A percentile compares a stretch with the other conserved stretches of the same genome.
Conservation (phyloP, 64 coral and sea anemone genomes). For the Acropora yongei region DNA sequence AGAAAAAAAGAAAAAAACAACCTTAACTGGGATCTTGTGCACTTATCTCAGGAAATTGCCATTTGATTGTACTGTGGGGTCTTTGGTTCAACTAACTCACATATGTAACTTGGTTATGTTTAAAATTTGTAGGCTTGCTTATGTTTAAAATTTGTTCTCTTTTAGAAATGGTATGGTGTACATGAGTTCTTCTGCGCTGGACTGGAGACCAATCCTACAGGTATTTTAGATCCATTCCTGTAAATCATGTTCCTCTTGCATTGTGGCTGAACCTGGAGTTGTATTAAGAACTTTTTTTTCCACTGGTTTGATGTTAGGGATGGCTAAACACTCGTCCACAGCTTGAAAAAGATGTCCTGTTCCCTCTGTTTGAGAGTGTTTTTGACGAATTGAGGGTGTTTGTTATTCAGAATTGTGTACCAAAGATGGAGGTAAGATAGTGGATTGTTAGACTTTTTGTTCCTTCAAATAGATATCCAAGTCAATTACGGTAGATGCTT, state of each 20-base stretch:
- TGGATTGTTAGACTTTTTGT: not conserved
- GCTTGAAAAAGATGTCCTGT: slow-evolving; percentile 79
- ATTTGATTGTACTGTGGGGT: too few species aligned
- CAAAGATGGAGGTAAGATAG: slow-evolving; percentile 87
- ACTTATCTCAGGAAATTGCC: too few species aligned
- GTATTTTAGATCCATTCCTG: slow-evolving; percentile 15
- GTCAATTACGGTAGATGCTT: too few species aligned
- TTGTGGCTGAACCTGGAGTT: not conserved
- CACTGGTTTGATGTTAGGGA: slow-evolving; percentile 40
- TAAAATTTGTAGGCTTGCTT: too few species aligned
- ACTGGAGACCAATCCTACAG: slow-evolving; percentile 91
- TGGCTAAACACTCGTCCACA: slow-evolving; percentile 91
- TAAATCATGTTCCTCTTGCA: not conserved
- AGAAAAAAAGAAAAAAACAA: too few species aligned
- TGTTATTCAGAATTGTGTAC: slow-evolving; percentile 68
- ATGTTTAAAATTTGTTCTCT: not conserved
- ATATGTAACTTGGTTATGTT: too few species aligned
- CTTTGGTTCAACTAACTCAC: too few species aligned
- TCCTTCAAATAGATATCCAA: too few species aligned
- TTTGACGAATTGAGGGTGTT: slow-evolving; percentile 85
- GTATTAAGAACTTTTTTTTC: not conserved
- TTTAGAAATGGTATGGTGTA: slow-evolving; percentile 97
- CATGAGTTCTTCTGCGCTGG: slow-evolving; percentile 94
- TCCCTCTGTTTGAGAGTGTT: slow-evolving; percentile 84
- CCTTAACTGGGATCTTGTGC: too few species aligned